Evolutionary conservation across 2,113 vertebrate species (phyloP).

Genomic region (Oreochromis niloticus): DNA sequence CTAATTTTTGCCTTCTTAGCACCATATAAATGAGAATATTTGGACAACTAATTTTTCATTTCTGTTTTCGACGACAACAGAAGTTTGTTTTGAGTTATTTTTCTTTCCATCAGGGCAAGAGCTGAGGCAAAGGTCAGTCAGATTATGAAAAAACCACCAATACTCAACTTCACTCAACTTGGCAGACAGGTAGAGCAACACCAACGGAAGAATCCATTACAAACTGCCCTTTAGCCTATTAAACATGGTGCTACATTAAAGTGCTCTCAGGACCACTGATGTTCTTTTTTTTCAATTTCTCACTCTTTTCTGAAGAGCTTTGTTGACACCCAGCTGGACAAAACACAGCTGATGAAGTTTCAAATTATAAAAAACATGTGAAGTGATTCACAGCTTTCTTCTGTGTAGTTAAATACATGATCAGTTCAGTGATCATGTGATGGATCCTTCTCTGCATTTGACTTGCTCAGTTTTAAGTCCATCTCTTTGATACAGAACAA

Average conservation of each 20-base stretch:
- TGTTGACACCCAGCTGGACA: not conserved
- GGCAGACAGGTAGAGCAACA: not conserved
- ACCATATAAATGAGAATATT: not conserved
- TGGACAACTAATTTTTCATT: not conserved
- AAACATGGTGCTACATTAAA: not conserved
- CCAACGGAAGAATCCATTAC: not conserved
- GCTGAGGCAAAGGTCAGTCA: not conserved
- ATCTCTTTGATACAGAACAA: conserved; percentile 45
- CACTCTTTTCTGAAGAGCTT: not conserved
- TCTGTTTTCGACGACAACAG: not conserved
- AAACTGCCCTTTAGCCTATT: not conserved
- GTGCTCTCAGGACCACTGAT: not conserved
- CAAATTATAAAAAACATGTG: not conserved
- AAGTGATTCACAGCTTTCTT: not conserved
- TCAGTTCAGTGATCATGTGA: not conserved
- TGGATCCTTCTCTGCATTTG: not conserved
- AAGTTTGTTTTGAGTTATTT: not conserved
- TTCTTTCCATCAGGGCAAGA: not conserved
- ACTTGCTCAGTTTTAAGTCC: not conserved
- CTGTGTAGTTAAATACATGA: not conserved
- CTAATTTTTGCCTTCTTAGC: not conserved
- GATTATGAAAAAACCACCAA: not conserved
- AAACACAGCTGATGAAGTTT: not conserved
- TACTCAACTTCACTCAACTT: not conserved
- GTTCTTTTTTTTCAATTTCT: not conserved